A percentile compares a stretch with the other conserved stretches of the same genome.
phyloP scores from a whole-genome alignment of 1,140 invertebrate genomes.

The Capitella teleta region DNA sequence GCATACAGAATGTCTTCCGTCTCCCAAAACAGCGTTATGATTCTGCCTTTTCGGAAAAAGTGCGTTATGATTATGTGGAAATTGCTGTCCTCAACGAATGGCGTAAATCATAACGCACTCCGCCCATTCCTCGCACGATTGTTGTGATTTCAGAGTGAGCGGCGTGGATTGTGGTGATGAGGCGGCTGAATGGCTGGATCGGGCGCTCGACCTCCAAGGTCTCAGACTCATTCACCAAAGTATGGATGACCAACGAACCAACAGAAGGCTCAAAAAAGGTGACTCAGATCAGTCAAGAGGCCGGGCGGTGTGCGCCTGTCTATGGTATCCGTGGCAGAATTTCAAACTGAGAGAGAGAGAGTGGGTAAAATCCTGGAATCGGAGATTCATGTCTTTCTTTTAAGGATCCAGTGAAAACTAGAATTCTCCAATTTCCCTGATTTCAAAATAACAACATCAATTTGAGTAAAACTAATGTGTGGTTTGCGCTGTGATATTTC shows the following conservation, averaged over 20 bases:
- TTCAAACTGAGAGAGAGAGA: neutral
- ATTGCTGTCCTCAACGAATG: no score
- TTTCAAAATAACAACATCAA: neutral
- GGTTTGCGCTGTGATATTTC: neutral
- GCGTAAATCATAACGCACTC: no score
- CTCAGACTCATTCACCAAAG: constrained; percentile 23
- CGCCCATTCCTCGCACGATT: no score
- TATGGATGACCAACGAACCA: no score
- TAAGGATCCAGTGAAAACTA: neutral
- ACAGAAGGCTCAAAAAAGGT: no score
- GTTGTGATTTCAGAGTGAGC: constrained; percentile 43
- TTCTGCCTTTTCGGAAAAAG: no score
- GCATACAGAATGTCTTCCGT: no score
- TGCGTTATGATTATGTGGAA: no score
- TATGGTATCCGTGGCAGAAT: neutral
- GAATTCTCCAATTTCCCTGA: neutral
- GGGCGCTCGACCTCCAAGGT: constrained; percentile 21
- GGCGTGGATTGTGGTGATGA: constrained; percentile 69
- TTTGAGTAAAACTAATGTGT: neutral
- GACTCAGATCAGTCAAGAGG: no score
- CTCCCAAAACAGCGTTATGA: no score
- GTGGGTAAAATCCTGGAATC: neutral
- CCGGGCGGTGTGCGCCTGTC: no score
- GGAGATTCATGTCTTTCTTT: neutral
- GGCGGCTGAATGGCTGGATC: constrained; percentile 26